phyloP scores from a whole-genome alignment of 2,888 invertebrate genomes.

The Xylophagus ater region DNA sequence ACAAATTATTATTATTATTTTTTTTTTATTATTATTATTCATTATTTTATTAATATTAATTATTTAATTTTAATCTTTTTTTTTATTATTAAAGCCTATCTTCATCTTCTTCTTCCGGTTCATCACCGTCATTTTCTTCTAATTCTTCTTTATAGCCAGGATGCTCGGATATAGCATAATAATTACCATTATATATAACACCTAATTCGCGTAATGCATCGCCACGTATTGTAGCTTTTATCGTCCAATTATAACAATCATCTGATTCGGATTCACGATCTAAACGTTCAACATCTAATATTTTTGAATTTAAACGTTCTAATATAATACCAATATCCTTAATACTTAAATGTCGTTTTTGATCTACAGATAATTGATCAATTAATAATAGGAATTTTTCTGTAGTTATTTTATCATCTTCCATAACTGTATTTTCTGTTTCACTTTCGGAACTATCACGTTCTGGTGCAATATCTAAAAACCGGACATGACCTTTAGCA shows the following conservation, averaged over 20 bases:
- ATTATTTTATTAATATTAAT: not conserved
- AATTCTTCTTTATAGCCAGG: constrained; percentile 87
- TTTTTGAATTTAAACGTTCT: constrained; percentile 84
- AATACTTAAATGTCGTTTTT: constrained; percentile 83
- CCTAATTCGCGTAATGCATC: constrained; percentile 84
- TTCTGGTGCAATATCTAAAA: constrained; percentile 65
- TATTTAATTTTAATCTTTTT: not conserved
- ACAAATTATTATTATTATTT: too few species aligned
- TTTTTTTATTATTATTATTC: too few species aligned
- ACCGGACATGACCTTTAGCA: constrained; percentile 70
- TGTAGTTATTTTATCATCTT: constrained; percentile 79
- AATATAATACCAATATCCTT: constrained; percentile 92
- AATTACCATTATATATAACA: constrained; percentile 90
- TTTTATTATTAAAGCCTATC: constrained; percentile 47
- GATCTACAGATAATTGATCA: constrained; percentile 85
- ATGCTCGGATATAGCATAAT: constrained; percentile 90
- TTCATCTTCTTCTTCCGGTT: constrained; percentile 71
- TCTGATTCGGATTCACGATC: constrained; percentile 87
- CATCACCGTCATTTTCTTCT: constrained; percentile 74
- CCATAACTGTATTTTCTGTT: constrained; percentile 85
- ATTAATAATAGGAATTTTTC: constrained; percentile 87
- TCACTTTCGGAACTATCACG: constrained; percentile 86
- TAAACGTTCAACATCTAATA: constrained; percentile 83
- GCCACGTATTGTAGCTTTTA: constrained; percentile 87
- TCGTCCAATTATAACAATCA: constrained; percentile 94